Evolutionary conservation across 2,888 invertebrate species (phyloP).

Genomic region (Phrixothrix hirtus): DNA sequence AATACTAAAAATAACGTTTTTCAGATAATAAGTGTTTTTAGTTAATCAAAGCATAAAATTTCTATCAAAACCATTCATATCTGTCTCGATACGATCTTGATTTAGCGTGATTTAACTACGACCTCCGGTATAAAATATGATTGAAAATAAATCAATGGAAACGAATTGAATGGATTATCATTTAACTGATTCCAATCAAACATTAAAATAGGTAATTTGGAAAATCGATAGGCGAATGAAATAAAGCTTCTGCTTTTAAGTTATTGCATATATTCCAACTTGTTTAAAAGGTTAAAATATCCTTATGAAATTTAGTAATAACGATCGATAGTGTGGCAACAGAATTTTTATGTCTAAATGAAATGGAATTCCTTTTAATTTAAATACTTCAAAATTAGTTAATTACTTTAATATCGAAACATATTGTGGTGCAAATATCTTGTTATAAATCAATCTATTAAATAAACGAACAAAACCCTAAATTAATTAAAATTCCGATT

Average conservation of each 20-base stretch:
- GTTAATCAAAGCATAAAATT: conserved; percentile 7
- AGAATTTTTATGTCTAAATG: too few species aligned
- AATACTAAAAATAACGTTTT: not conserved
- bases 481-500: conserved; percentile 5
- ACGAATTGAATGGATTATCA: conserved; percentile 1
- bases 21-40: conserved; percentile 1
- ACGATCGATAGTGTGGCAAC: too few species aligned
- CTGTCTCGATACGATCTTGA: conserved; percentile 10
- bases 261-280: too few species aligned
- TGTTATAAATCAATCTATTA: conserved; percentile 1
- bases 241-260: conserved; percentile 1
- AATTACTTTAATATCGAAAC: too few species aligned
- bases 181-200: conserved; percentile 10
- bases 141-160: conserved; percentile 7
- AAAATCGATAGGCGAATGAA: conserved; percentile 2
- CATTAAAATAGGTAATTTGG: conserved; percentile 4
- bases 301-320: too few species aligned
- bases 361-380: too few species aligned
- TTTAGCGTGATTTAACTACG: conserved; percentile 8
- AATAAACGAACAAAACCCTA: conserved; percentile 7
- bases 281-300: too few species aligned
- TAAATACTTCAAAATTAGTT: too few species aligned
- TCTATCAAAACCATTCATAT: conserved; percentile 5
- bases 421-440: too few species aligned
- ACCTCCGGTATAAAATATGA: conserved; percentile 11